phyloP scores from a whole-genome alignment of 2,888 invertebrate genomes.

The Sesia apiformis region DNA sequence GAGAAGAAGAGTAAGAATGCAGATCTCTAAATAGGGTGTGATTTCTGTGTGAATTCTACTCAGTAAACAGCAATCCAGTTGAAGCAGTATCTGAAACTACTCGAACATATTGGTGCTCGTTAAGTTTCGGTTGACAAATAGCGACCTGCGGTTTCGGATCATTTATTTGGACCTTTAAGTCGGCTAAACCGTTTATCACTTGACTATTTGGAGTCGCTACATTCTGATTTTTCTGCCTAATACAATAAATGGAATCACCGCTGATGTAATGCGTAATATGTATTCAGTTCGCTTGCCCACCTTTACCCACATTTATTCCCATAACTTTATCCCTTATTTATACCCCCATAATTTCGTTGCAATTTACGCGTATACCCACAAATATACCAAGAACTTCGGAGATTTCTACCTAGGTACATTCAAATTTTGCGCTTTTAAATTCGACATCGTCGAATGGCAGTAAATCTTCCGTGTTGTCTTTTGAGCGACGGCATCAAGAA shows the following conservation, averaged over 20 bases:
- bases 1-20: too few relatives aligned
- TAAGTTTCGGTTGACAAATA: too few relatives aligned
- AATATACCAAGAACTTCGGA: not conserved
- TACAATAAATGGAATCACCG: not conserved
- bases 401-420: not conserved
- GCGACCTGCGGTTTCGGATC: too few relatives aligned
- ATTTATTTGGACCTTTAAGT: too few relatives aligned
- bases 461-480: slow-evolving; percentile 23
- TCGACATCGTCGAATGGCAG: slow-evolving; percentile 24
- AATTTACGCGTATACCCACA: not conserved
- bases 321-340: not conserved
- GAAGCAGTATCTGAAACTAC: too few relatives aligned
- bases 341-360: not conserved
- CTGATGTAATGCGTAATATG: not conserved
- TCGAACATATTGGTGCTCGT: too few relatives aligned
- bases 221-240: not conserved
- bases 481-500: slow-evolving; percentile 15
- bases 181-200: too few relatives aligned
- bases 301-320: not conserved
- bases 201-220: too few relatives aligned
- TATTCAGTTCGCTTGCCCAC: not conserved
- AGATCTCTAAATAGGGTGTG: too few relatives aligned
- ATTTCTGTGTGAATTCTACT: too few relatives aligned
- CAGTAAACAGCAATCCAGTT: too few relatives aligned
- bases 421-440: slow-evolving; percentile 20